Conservation (phyloP, 2,797 vertebrate genomes). For the Cynodonichthys magdalenae region DNA sequence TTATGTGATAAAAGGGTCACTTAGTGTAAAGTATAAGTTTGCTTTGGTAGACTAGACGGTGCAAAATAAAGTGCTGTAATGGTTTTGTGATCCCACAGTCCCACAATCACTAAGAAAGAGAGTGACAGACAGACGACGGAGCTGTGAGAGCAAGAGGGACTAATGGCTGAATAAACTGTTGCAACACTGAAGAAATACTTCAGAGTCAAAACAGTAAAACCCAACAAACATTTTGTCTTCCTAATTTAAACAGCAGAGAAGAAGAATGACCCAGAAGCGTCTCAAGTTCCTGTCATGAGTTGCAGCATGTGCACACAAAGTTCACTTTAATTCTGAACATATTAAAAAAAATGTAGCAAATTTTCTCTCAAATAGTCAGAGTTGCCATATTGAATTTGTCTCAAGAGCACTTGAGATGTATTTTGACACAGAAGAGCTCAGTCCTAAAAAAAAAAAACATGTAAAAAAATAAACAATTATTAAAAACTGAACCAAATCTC, state of each 20-base stretch:
- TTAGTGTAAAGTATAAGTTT: background rate
- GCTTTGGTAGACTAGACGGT: background rate
- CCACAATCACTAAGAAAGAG: background rate
- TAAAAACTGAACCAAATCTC: too few species aligned
- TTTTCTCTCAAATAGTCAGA: too few species aligned
- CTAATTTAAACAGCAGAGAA: slow-evolving; percentile 6
- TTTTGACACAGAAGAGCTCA: too few species aligned
- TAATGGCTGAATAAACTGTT: background rate
- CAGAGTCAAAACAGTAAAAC: slow-evolving; percentile 9
- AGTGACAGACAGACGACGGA: background rate
- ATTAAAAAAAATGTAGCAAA: too few species aligned
- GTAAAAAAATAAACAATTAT: too few species aligned
- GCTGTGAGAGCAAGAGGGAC: background rate
- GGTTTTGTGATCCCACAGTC: background rate
- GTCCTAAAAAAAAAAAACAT: too few species aligned
- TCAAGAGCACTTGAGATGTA: too few species aligned
- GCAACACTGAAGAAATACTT: background rate
- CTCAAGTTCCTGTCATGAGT: too few species aligned
- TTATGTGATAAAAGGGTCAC: background rate
- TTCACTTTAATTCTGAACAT: too few species aligned
- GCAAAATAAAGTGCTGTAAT: slow-evolving; percentile 4
- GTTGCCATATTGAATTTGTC: too few species aligned
- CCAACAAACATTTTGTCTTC: background rate
- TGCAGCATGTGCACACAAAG: too few species aligned
- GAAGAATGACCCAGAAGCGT: background rate